Conservation (phyloP, 2,888 invertebrate genomes). For the Folsomia candida region DNA sequence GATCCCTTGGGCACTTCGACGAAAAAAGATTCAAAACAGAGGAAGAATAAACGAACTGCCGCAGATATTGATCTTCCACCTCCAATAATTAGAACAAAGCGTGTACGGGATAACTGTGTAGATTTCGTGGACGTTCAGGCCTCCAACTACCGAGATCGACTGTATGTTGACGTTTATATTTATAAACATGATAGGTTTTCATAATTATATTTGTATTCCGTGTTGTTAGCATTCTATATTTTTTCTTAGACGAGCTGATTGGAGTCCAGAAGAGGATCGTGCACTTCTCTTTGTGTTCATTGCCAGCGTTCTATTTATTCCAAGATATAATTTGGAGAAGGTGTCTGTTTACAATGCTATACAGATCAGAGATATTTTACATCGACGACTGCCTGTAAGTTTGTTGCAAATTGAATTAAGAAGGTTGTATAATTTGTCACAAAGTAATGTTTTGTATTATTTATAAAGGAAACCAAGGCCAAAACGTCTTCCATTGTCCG, state of each 20-base stretch:
- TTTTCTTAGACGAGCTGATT: slow-evolving; percentile 30
- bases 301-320: slow-evolving; percentile 44
- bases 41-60: neutral
- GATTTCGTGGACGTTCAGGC: neutral
- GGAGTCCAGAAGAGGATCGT: slow-evolving; percentile 44
- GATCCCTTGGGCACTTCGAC: too few species aligned
- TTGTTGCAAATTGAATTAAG: too few species aligned
- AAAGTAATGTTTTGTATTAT: neutral
- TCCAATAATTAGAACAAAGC: neutral
- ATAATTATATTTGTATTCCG: neutral
- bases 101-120: neutral
- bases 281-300: slow-evolving; percentile 36
- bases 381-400: slow-evolving; percentile 26
- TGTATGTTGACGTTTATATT: neutral
- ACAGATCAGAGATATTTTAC: slow-evolving; percentile 47
- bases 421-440: too few species aligned
- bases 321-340: slow-evolving; percentile 38
- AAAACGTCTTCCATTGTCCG: slow-evolving; percentile 45
- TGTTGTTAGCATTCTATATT: neutral
- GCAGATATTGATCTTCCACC: neutral
- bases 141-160: neutral
- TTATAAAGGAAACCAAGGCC: slow-evolving; percentile 19
- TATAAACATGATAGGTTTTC: neutral
- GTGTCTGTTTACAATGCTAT: slow-evolving; percentile 45
- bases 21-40: too few species aligned